A percentile compares a stretch with the other conserved stretches of the same genome.
phyloP scores from a whole-genome alignment of 1,140 invertebrate species.

The Diabrotica virgifera region DNA sequence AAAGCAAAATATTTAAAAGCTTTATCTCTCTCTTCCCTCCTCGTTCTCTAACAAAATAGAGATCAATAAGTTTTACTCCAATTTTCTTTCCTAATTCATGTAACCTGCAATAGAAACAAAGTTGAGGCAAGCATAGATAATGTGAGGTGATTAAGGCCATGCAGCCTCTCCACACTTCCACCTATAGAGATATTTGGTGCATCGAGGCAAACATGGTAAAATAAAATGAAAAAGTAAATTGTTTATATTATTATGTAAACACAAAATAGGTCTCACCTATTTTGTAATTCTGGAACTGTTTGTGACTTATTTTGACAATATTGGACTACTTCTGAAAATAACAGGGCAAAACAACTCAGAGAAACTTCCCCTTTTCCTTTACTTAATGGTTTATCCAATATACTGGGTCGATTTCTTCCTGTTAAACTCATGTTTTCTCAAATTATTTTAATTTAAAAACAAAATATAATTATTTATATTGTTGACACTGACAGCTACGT shows the following conservation, averaged over 20 bases:
- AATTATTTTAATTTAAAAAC: background rate
- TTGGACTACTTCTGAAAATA: constrained; percentile 98
- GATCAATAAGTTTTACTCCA: constrained; percentile 87
- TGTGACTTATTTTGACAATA: constrained; percentile 96
- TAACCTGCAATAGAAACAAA: constrained; percentile 60
- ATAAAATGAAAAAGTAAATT: too few species aligned
- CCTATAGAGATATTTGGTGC: too few species aligned
- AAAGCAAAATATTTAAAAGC: constrained; percentile 89
- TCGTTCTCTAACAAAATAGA: constrained; percentile 90
- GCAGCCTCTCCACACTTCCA: too few species aligned
- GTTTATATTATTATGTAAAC: background rate
- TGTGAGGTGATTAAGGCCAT: too few species aligned
- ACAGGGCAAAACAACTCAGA: constrained; percentile 87
- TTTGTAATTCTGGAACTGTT: constrained; percentile 92
- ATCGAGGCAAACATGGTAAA: too few species aligned
- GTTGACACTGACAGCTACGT: too few species aligned
- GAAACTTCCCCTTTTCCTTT: constrained; percentile 91
- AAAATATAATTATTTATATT: too few species aligned
- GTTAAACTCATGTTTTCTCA: constrained; percentile 42
- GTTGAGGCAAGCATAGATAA: background rate
- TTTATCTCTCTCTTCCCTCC: constrained; percentile 95
- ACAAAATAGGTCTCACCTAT: constrained; percentile 63
- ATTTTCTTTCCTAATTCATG: constrained; percentile 94
- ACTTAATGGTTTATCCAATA: constrained; percentile 88
- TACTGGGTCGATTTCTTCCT: constrained; percentile 68